Evolutionary conservation across 2,113 vertebrate genomes (phyloP).

Genomic region (Saimiri boliviensis): DNA sequence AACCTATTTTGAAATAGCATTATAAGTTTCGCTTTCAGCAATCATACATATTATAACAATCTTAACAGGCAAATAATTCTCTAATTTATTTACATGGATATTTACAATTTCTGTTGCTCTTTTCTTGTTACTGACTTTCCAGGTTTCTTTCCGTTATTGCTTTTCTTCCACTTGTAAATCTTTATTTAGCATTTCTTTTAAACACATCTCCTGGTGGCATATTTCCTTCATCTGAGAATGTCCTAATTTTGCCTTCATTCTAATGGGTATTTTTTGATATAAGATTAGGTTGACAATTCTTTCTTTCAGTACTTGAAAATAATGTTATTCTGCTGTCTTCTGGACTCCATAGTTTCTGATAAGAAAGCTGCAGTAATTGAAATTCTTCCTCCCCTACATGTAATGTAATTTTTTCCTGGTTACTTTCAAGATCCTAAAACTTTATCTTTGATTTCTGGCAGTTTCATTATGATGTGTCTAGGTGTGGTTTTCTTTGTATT

Average conservation of each 20-base stretch:
- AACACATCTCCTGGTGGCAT: background rate
- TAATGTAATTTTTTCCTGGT: background rate
- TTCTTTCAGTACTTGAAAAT: background rate
- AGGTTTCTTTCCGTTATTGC: background rate
- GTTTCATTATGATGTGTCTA: background rate
- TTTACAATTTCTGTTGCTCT: background rate
- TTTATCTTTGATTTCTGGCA: background rate
- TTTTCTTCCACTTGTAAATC: background rate
- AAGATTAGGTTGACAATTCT: background rate
- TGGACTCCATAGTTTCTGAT: background rate
- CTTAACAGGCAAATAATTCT: background rate
- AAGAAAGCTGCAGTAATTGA: background rate
- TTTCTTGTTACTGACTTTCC: background rate
- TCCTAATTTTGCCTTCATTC: background rate
- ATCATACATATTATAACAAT: background rate
- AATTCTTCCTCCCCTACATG: background rate
- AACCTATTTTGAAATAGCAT: background rate
- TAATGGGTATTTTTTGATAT: background rate
- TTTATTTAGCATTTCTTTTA: conserved; percentile 23
- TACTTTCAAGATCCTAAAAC: conserved; percentile 3
- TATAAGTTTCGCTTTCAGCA: conserved; percentile 13
- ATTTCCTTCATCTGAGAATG: conserved; percentile 15
- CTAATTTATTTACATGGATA: background rate
- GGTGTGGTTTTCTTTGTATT: background rate
- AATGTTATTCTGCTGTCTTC: background rate